A percentile compares a stretch with the other conserved stretches of the same genome.
Conservation (phyloP, 1,140 invertebrate species). For the Armadillidium nasatum region DNA sequence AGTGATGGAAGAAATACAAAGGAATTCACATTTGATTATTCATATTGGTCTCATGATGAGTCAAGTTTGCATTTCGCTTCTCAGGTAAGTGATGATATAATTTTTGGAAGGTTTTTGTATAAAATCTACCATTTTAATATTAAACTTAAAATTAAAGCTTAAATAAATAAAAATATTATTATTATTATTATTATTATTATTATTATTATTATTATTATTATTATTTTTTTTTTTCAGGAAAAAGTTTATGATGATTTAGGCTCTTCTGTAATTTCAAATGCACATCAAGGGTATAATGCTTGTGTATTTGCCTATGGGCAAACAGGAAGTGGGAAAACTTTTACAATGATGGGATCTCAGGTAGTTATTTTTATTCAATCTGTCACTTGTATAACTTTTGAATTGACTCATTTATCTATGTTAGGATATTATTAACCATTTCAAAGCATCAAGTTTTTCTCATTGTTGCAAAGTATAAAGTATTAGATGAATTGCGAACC, state of each 20-base stretch:
- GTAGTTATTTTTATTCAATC: conserved; percentile 44
- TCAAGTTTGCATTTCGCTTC: conserved; percentile 67
- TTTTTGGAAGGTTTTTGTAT: neutral
- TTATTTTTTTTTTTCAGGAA: conserved; percentile 46
- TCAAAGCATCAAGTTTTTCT: too few relatives aligned
- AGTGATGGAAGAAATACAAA: conserved; percentile 51
- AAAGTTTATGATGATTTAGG: conserved; percentile 81
- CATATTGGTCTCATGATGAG: conserved; percentile 78
- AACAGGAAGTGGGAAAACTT: conserved; percentile 94
- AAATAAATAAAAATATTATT: conserved; percentile 9
- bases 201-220: neutral
- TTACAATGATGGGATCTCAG: conserved; percentile 93
- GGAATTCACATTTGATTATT: conserved; percentile 89
- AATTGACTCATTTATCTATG: conserved; percentile 44
- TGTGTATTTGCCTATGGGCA: conserved; percentile 94
- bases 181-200: conserved; percentile 22
- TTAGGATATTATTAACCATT: too few relatives aligned
- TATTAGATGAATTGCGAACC: too few relatives aligned
- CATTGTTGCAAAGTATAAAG: too few relatives aligned
- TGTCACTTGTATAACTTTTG: conserved; percentile 48
- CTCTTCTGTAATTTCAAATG: conserved; percentile 84
- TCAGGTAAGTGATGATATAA: conserved; percentile 67
- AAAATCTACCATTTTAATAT: conserved; percentile 18
- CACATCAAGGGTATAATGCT: conserved; percentile 94
- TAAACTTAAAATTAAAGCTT: conserved; percentile 26